Base-by-base conservation (phyloP, 2,113 vertebrate species). In the Cephalopholis sonnerati region DNA sequence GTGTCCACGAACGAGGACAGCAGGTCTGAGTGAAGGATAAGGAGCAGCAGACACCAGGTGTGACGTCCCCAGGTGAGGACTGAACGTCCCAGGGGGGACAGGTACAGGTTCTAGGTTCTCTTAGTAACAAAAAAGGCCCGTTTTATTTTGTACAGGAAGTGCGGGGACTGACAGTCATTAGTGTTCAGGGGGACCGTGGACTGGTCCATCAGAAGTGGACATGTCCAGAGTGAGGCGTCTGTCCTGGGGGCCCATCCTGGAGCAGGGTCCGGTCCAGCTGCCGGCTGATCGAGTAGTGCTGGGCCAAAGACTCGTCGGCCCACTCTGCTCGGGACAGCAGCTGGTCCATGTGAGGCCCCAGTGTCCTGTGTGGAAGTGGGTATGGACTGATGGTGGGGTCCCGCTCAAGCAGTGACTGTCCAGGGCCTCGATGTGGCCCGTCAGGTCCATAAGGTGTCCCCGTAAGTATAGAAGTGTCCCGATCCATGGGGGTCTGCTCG, bases 261-360 rank as follows among this genome's bases (percentile, higher is more conserved):
- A 88, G 71, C 66, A 86, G 41, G 76, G 58, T 89, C 44, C 75
- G 66, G 71, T 68, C 73, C 44, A 87, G 73, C 1, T 50, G 48
- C 13, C 86, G 77, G 76, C 57, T 85, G 27, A 71, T 5, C 0
- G 77, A 29, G 73, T 82, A 90, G 82, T 81, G 88, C 63, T 86
- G 88, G 53, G 6, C 4, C 54, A 91, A 6, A 18, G 74, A 27
- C 46, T 85, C 86, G 0, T 89, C 74, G 0, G 80, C 44, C 88
- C 89, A 92, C 11, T 79, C 82, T 0, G 75, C 24, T 22, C 91
- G 51, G 72, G 88, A 57, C 51, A 92, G 69, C 24, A 89, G 55
- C 66, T 84, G 88, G 69, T 91, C 88, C 65, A 90, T 70, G 64
- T 90, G 82, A 50, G 85, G 81, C 12, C 83, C 87, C 0, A 79